Evolutionary conservation across 2,113 vertebrate species (phyloP).

Genomic region (Lycaon pictus): DNA sequence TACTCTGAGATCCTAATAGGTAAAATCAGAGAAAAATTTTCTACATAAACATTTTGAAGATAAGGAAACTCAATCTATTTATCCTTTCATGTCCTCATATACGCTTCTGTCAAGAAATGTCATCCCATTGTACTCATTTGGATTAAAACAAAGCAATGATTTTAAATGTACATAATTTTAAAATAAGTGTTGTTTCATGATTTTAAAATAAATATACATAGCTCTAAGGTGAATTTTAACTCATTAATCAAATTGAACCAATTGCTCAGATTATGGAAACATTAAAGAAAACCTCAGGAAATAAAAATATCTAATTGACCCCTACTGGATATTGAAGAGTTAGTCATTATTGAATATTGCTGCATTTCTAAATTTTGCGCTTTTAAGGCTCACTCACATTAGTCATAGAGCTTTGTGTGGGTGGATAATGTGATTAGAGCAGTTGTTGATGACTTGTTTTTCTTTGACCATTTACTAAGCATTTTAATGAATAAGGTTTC

Average conservation of each 20-base stretch:
- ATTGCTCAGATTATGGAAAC: background rate
- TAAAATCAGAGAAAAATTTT: conserved; percentile 19
- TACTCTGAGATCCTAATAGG: background rate
- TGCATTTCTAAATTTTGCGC: conserved; percentile 11
- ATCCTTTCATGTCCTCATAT: background rate
- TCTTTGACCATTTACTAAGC: conserved; percentile 57
- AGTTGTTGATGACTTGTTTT: conserved; percentile 60
- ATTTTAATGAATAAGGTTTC: conserved; percentile 66
- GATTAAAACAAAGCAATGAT: background rate
- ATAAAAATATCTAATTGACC: background rate
- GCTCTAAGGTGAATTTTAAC: background rate
- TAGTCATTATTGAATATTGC: background rate
- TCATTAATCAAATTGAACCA: background rate
- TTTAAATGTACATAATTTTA: background rate
- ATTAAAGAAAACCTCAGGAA: background rate
- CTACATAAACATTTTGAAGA: background rate
- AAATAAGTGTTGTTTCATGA: background rate
- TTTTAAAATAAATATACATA: background rate
- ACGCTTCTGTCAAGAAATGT: background rate
- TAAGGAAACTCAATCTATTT: background rate
- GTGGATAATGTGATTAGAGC: background rate
- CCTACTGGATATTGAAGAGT: background rate
- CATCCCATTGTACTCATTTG: background rate
- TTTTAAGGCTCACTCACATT: background rate
- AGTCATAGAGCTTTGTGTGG: conserved; percentile 22